These are phyloP conservation scores for Leptoteleia sp. DNA, from an alignment of 1,140 invertebrate genomes.

Conservation along the genomic window DNA sequence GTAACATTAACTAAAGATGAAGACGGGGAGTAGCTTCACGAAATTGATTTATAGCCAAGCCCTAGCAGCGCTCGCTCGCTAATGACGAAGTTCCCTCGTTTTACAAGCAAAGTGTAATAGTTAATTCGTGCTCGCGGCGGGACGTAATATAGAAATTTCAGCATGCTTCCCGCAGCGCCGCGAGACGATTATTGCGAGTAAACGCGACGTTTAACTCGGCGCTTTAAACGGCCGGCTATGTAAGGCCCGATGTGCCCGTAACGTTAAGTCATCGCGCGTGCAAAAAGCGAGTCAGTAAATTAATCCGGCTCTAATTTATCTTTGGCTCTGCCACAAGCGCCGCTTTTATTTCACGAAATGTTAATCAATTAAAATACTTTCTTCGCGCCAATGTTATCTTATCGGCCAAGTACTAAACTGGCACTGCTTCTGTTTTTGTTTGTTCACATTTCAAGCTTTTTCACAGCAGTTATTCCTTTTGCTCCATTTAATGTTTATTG, in stretches of 20 bases:
- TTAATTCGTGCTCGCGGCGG: slow-evolving; percentile 39
- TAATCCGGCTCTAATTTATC: slow-evolving; percentile 38
- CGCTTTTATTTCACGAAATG: slow-evolving; percentile 7
- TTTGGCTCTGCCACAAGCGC: neutral
- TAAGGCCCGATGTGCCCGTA: slow-evolving; percentile 16
- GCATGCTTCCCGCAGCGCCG: slow-evolving; percentile 9
- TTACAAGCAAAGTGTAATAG: slow-evolving; percentile 34
- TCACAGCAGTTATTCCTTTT: neutral
- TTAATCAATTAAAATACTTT: slow-evolving; percentile 11
- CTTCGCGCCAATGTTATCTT: slow-evolving; percentile 9
- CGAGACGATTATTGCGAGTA: slow-evolving; percentile 34
- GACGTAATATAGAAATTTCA: slow-evolving; percentile 40
- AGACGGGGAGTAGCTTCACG: slow-evolving; percentile 17
- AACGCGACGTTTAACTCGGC: slow-evolving; percentile 32
- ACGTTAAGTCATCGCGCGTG: slow-evolving; percentile 26
- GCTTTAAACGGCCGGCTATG: slow-evolving; percentile 30
- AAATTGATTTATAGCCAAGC: slow-evolving; percentile 42
- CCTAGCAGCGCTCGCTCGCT: slow-evolving; percentile 22
- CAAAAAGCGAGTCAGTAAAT: slow-evolving; percentile 37
- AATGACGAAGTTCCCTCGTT: slow-evolving; percentile 32
- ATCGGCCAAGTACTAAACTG: slow-evolving; percentile 4
- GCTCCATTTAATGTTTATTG: too few species aligned
- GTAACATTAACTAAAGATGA: neutral
- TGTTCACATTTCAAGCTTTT: neutral
- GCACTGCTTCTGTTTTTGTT: slow-evolving; percentile 12